Base-by-base conservation (phyloP, 2,797 vertebrate genomes). In the Atherinosoma microstoma region DNA sequence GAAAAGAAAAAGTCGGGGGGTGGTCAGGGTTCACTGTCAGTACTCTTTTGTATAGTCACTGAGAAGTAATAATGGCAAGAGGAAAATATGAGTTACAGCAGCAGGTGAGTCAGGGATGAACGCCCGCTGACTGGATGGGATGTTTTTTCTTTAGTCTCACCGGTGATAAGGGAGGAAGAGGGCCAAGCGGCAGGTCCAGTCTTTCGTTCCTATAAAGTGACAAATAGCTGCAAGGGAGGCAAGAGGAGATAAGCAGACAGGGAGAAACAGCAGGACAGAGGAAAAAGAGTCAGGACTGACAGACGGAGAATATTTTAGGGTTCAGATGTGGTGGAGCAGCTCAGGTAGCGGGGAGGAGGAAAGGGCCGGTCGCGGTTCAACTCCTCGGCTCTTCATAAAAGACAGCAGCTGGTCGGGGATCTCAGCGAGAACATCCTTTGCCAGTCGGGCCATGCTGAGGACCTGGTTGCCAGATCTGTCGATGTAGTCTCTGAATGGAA, bases 401-500 rank as follows among this genome's bases (percentile, higher is more conserved):
- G 96, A 97, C 76, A 98, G 94, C 84, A 98, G 94, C 91, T 98
- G 97, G 82, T 98, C 97, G 0, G 97, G 97, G 82, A 98, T 96
- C 91, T 97, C 97, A 0, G 96, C 97, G 60, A 98, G 93, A 60
- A 97, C 97, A 0, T 97, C 97, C 75, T 97, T 97, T 22, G 96
- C 97, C 85, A 98, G 92, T 27, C 96, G 94, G 12, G 97, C 98
- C 97, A 99, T 99, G 93, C 97, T 99, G 84, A 98, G 94, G 58
- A 99, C 96, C 84, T 99, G 97, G 92, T 98, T 99, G 66, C 98
- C 98, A 0, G 97, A 96, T 82, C 96, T 95, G 36, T 99, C 98
- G 9, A 99, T 95, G 18, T 99, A 99, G 91, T 99, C 98, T 81
- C 98, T 95, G 92, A 99, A 99, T 0, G 98, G 98, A 84, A 99